Evolutionary conservation across 2,888 invertebrate genomes (phyloP).

Genomic region (Argyresthia goedartella): DNA sequence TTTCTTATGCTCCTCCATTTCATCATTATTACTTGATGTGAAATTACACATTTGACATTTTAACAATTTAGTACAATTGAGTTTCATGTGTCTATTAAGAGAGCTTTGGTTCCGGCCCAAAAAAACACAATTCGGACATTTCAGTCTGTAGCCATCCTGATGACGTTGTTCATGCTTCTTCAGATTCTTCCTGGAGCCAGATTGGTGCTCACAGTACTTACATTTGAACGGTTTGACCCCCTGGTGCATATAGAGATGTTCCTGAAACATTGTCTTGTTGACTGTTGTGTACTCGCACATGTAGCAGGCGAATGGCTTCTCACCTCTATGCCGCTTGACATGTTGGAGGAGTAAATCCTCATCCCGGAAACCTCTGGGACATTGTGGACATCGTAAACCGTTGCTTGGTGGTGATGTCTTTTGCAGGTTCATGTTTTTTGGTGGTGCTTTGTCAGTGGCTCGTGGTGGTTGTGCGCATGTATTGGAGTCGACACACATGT

Average conservation of each 20-base stretch:
- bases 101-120: background rate
- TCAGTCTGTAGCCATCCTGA: slow-evolving; percentile 33
- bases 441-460: too few species aligned
- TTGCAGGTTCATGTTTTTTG: too few species aligned
- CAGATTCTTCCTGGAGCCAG: slow-evolving; percentile 47
- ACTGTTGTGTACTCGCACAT: slow-evolving; percentile 53
- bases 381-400: too few species aligned
- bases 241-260: slow-evolving; percentile 44
- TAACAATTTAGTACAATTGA: background rate
- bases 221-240: slow-evolving; percentile 56
- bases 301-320: slow-evolving; percentile 45
- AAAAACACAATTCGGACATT: slow-evolving; percentile 1
- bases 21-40: background rate
- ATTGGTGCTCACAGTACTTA: slow-evolving; percentile 35
- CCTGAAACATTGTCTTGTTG: slow-evolving; percentile 42
- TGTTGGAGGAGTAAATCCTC: too few species aligned
- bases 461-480: too few species aligned
- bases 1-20: slow-evolving; percentile 2
- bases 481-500: too few species aligned
- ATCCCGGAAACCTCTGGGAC: too few species aligned
- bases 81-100: background rate
- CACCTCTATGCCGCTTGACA: slow-evolving; percentile 25
- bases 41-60: background rate
- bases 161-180: slow-evolving; percentile 47
- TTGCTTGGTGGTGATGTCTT: too few species aligned